Evolutionary conservation across 1,140 invertebrate genomes (phyloP), one percentile per base, ranked within the genome.

Genomic region (Liolophura sinensis): DNA sequence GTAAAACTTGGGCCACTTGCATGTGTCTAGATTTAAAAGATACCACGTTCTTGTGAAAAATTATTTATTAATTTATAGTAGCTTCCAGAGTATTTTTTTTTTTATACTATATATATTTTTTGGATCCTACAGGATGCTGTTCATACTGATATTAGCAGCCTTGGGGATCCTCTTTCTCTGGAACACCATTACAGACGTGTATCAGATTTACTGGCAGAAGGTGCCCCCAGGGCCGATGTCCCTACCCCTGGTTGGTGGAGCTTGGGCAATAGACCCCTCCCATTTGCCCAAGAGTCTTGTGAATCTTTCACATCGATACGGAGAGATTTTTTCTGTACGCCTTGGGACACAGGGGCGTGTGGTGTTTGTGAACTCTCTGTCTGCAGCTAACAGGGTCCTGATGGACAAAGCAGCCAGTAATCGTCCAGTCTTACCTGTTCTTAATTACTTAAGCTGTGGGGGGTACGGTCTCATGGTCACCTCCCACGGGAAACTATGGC

Each of bases 151-250:
- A 40, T 9, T 40, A 40, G 31, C 31, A 40, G 31, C 31, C 31
- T 40, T 40, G 31, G 31, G 3, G 31, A 3, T 40, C 31, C 31
- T 40, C 9, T 9, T 40, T 9, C 31, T 40, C 31, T 40, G 31
- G 31, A 9, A 3, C 31, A 40, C 9, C 31, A 40, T 9, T 9
- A 40, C 3, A 40, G 68, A 69, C 48, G 18, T 65, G n/a, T 69
- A 61, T 59, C 58, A 50, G 24, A 57, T 57, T 16, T 65, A 62
- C 51, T 25, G 46, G 0, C 14, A 54, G 31, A 27, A 47, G 3
- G 49, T 55, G 16, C 68, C 68, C 48, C 58, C 58, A 18, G 68
- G 68, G 16, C 68, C 68, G 5, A 14, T 65, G 6, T 65, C 68
- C 11, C n/a, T 65, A 47, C 68, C 68, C 18, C 16, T 69, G 6